Conservation (phyloP, 2,113 vertebrate genomes). For the Gulo gulo region DNA sequence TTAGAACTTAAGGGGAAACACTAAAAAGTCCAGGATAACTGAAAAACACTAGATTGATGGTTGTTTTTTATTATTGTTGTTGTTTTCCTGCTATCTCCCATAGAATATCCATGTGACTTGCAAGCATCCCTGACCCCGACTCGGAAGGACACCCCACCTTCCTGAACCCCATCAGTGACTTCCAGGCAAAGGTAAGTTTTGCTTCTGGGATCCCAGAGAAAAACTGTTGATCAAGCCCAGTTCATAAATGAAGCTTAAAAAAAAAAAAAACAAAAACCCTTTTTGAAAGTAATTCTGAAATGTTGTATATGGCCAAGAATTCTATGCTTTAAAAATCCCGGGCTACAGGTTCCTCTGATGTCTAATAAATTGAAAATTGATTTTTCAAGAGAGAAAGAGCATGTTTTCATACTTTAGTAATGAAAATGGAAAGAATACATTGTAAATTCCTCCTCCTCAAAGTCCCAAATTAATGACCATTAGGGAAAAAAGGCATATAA, state of each 20-base stretch:
- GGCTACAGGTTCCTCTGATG: not conserved
- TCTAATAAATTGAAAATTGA: conserved; percentile 8
- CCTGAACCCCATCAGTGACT: not conserved
- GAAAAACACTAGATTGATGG: not conserved
- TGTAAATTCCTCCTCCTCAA: conserved; percentile 41
- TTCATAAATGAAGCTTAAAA: not conserved
- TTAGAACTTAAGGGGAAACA: not conserved
- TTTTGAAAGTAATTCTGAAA: not conserved
- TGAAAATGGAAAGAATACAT: conserved; percentile 17
- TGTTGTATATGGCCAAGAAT: not conserved
- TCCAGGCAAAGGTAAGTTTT: not conserved
- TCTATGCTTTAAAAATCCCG: not conserved
- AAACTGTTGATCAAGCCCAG: not conserved
- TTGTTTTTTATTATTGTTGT: not conserved
- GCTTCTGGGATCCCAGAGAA: not conserved
- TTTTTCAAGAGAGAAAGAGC: conserved; percentile 31
- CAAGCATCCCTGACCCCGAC: not conserved
- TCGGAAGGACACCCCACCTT: not conserved
- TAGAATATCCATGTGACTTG: not conserved
- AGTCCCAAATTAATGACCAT: conserved; percentile 38
- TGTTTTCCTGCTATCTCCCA: not conserved
- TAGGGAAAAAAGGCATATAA: conserved; percentile 18
- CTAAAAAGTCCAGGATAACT: not conserved
- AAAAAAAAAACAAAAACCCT: not conserved
- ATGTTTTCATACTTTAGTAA: conserved; percentile 28